Evolutionary conservation across 2,888 invertebrate species (phyloP), one percentile per base, ranked within the genome.

Genomic region (Hemithea aestivaria): DNA sequence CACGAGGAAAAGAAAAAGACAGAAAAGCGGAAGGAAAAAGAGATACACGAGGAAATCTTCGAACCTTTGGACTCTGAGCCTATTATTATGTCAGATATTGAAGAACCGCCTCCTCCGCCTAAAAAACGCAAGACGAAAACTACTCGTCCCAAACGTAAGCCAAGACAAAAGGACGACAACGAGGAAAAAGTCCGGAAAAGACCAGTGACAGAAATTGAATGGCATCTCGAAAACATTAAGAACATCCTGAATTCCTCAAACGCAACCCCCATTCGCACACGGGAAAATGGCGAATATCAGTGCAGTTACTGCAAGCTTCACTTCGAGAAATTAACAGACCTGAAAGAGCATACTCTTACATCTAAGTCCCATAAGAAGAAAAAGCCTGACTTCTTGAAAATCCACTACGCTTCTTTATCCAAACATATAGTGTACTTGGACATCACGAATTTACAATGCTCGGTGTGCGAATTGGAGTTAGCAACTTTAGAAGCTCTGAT

Each of bases 251-350:
- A 61, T 34, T 66, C 51, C 11, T 69, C 82, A 0, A 83, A 80
- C 45, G 79, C 80, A 0, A 78, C 81, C 0, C 76, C 75, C 0
- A 72, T 83, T 4, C 62, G 74, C 0, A 62, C 69, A 22, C 60
- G 62, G 7, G 67, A 71, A 0, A 63, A 69, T 1, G 51, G 56
- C 0, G 58, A 68, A 0, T 82, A 70, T 35, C 60, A 68, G 0
- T 83, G 83, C 51, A 67, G 73, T 28, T 82, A 73, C 45, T 84
- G 83, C 33, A 52, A 69, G 2, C 59, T 67, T 1, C 71, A 73
- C n/a, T 82, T 63, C 44, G 45, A 53, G 1, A 63, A 66, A 1
- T 69, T 77, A 0, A 48, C 56, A 0, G 72, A 73, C 7, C 42
- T 83, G 1, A 78, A 73, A 34, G 37, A 20, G 1, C 83, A 83